Conservation (phyloP, 2,113 vertebrate species). For the Gnathochromis pfefferi region DNA sequence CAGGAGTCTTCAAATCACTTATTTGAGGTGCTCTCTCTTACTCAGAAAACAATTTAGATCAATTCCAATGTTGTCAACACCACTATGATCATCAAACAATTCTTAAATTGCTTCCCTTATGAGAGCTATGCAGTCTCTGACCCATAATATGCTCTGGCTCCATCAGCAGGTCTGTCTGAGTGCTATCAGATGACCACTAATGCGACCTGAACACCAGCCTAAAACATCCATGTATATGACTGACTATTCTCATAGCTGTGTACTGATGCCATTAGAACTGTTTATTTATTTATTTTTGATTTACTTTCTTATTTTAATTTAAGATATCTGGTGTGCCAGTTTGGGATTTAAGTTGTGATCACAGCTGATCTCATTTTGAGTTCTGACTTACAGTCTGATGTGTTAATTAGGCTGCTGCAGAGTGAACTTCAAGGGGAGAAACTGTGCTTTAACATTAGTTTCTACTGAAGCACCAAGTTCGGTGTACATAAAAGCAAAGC, state of each 20-base stretch:
- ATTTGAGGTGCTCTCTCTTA: not conserved
- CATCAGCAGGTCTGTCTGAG: constrained; percentile 22
- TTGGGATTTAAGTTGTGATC: constrained; percentile 11
- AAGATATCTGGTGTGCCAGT: not conserved
- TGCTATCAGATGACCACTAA: constrained; percentile 39
- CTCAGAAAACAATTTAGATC: constrained; percentile 5
- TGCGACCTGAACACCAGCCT: not conserved
- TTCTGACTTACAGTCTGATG: not conserved
- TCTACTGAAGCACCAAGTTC: not conserved
- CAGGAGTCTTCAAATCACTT: not conserved
- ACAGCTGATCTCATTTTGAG: not conserved
- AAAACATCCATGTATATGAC: not conserved
- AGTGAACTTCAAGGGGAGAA: not conserved
- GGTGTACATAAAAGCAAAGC: not conserved
- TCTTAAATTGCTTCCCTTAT: not conserved
- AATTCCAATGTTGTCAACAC: constrained; percentile 1
- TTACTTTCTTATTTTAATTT: not conserved
- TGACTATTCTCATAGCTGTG: not conserved
- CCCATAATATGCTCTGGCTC: not conserved
- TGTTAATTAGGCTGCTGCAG: not conserved
- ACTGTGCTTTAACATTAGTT: not conserved
- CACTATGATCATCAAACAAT: not conserved
- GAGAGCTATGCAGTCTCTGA: not conserved
- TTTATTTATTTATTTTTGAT: not conserved
- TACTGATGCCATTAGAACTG: not conserved